Percentiles rank a stretch among this genome's conserved stretches.
Evolutionary conservation across 2,888 invertebrate genomes (phyloP).

Genomic region (Mycalesis mineus): DNA sequence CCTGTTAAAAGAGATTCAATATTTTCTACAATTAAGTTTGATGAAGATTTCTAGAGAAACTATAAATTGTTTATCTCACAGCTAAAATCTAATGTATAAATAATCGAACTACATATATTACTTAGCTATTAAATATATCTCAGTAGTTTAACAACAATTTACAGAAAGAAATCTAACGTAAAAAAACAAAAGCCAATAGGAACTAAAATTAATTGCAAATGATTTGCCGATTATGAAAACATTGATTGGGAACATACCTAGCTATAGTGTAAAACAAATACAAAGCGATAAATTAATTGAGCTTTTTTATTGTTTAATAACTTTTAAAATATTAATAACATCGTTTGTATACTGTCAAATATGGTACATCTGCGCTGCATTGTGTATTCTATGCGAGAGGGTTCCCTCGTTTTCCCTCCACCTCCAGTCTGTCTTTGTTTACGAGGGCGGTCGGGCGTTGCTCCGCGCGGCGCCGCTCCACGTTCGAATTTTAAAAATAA

Average conservation of each 20-base stretch:
- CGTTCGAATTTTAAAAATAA: slow-evolving; percentile 55
- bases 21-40: no score
- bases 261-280: background rate
- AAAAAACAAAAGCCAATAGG: no score
- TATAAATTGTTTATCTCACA: no score
- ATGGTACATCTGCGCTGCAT: slow-evolving; percentile 28
- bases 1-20: no score
- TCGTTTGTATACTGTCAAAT: background rate
- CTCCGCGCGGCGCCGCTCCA: slow-evolving; percentile 39
- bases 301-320: background rate
- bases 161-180: background rate
- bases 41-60: no score
- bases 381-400: slow-evolving; percentile 58
- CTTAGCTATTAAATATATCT: no score
- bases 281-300: background rate
- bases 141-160: background rate
- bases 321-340: background rate
- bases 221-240: no score
- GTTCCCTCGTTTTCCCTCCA: slow-evolving; percentile 48
- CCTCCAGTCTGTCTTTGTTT: slow-evolving; percentile 65
- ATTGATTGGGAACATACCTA: no score
- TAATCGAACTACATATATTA: no score
- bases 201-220: no score
- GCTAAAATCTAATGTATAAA: no score
- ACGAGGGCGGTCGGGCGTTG: slow-evolving; percentile 59